Base-by-base conservation (phyloP, 2,797 vertebrate species). In the Gallirallus australis region DNA sequence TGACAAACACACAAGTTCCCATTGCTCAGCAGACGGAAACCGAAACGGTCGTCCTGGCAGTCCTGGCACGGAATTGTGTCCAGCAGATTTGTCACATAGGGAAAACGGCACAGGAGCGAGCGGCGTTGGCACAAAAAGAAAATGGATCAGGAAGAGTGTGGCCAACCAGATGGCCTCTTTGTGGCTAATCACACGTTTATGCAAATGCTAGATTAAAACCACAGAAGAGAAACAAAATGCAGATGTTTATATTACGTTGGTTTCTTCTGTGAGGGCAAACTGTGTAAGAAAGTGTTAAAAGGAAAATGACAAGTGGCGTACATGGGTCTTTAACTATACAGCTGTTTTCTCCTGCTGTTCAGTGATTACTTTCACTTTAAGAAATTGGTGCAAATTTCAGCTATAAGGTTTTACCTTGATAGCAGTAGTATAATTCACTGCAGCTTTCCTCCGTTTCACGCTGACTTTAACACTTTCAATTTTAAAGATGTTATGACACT, bases 161-260 rank as follows among this genome's bases (percentile, higher is more conserved):
- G 45, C 59, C 42, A 68, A 25, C 59, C 72, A 82, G 54, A 68
- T 89, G 63, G 70, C 39, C 40, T 90, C 37, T 91, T 90, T 76
- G 54, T 82, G 53, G 17, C 80, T 80, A 48, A 79, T 89, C 56
- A 64, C 15, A 40, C 1, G 3, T 23, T 72, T 86, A 33, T 70
- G 71, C 52, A 90, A 90, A 91, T 61, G 60, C 24, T 66, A 50
- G 73, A 64, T 79, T 82, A 68, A 96, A 94, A 50, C 42, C 31
- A 78, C 12, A 31, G 50, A 82, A 79, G 18, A 79, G 52, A 72
- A 91, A 77, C 12, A 56, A 88, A 86, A 84, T 76, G 45, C 64
- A 86, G 73, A 37, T 73, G n/a, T 89, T 83, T 84, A 3, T 83
- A 59, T 76, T 71, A 52, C 13, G 45, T 42, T 69, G 27, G 21